Base-by-base conservation (phyloP, 2,113 vertebrate genomes). In the Paradoxurus hermaphroditus region DNA sequence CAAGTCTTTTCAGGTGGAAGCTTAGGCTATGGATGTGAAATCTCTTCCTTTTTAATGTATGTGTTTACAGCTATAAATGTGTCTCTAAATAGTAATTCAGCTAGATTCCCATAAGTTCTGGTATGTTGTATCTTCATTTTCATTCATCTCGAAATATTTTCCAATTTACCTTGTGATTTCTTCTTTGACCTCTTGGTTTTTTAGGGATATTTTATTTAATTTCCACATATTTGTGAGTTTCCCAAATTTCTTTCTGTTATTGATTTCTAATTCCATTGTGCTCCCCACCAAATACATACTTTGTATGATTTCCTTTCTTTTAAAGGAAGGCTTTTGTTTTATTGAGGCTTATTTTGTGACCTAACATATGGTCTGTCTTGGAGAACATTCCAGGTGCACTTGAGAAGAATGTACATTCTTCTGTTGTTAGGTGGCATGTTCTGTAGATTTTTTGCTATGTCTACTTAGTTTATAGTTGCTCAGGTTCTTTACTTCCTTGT, bases 101-200 rank as follows among this genome's bases (percentile, higher is more conserved):
- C 23, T 90, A 92, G 25, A 85, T 77, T 77, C 7, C 14, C 44
- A 41, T 70, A 68, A 79, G 49, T 88, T 95, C 88, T 68, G 4
- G 15, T 88, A 44, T 62, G 29, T 36, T 49, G 4, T 87, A 46
- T 95, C 73, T 94, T 94, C 39, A 91, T 96, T 96, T 95, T 95
- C 21, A 90, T 88, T 91, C 41, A 96, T 82, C 56, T 92, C 53
- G 68, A 94, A 81, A 23, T 95, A 91, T 72, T 86, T 95, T 91
- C 70, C 39, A 91, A 56, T 79, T 91, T 91, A 27, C 68, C 31
- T 92, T 81, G n/a, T 59, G 29, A 93, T 39, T 95, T 59, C 25
- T 93, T 70, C 81, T 72, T 56, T 88, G 53, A 49, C 25, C 14
- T 25, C 51, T 68, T 70, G 14, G 18, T 81, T 88, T 51, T 39